A percentile compares a stretch with the other conserved stretches of the same genome.
Conservation (phyloP, 2,113 vertebrate genomes). For the Solea senegalensis region DNA sequence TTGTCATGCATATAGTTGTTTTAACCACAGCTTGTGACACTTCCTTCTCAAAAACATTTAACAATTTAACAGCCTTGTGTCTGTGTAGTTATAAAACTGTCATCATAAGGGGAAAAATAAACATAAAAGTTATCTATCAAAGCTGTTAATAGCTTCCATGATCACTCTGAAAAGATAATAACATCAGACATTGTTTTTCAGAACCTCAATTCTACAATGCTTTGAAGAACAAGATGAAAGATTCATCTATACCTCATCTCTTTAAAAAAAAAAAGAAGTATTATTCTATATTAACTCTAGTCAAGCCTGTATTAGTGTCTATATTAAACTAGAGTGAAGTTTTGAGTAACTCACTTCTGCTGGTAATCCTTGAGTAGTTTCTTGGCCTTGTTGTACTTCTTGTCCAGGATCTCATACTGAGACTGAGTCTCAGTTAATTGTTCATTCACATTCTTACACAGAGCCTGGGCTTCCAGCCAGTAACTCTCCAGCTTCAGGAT, state of each 20-base stretch:
- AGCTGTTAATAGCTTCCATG: not conserved
- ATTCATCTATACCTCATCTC: too few species aligned
- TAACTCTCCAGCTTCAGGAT: slow-evolving; percentile 89
- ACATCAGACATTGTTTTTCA: not conserved
- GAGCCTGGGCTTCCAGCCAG: slow-evolving; percentile 90
- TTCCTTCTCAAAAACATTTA: not conserved
- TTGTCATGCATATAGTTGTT: too few species aligned
- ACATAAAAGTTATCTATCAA: too few species aligned
- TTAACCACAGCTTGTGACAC: too few species aligned
- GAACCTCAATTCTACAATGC: not conserved
- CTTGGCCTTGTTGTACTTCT: slow-evolving; percentile 93
- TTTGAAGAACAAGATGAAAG: not conserved
- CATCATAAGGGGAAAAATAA: too few species aligned
- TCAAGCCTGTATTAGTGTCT: too few species aligned
- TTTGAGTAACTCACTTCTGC: slow-evolving; percentile 86
- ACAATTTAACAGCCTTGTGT: not conserved
- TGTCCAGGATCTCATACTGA: slow-evolving; percentile 89
- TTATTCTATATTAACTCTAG: not conserved
- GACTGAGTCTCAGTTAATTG: slow-evolving; percentile 88
- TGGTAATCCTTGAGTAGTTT: slow-evolving; percentile 93
- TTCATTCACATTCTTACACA: slow-evolving; percentile 90
- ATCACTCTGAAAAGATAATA: not conserved
- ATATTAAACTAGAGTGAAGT: not conserved
- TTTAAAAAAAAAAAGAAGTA: too few species aligned
- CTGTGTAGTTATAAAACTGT: not conserved